Percentiles rank a stretch among this genome's conserved stretches.
These are phyloP conservation scores for Oreonectes daqikongensis DNA, from an alignment of 2,797 vertebrate species.

Conservation along the genomic window DNA sequence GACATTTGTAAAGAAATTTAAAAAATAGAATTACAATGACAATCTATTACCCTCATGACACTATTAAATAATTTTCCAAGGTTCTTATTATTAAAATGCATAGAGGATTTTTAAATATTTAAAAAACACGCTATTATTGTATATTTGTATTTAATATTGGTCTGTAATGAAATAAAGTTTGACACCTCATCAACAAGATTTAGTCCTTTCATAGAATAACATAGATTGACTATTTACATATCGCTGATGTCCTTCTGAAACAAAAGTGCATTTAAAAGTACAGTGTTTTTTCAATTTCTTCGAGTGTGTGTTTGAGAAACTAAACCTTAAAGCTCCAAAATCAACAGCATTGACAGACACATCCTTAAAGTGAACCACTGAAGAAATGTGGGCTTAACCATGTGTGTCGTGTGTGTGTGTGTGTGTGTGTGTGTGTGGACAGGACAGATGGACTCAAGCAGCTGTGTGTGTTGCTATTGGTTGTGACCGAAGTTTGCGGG, in stretches of 20 bases:
- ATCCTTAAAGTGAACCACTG: conserved; percentile 41
- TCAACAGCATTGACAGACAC: conserved; percentile 36
- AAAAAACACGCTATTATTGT: not conserved
- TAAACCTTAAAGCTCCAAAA: conserved; percentile 24
- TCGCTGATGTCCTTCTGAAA: no score
- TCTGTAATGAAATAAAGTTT: not conserved
- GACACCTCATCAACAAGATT: no score
- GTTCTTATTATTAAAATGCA: not conserved
- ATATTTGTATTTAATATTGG: not conserved
- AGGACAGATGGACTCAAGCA: conserved; percentile 81
- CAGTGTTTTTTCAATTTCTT: no score
- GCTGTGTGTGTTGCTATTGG: conserved; percentile 80
- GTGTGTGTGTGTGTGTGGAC: conserved; percentile 54
- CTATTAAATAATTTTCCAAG: not conserved
- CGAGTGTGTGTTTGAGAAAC: conserved; percentile 34
- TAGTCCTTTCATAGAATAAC: no score
- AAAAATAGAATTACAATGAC: no score
- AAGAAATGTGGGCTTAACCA: conserved; percentile 16
- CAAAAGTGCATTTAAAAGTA: no score
- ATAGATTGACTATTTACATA: no score
- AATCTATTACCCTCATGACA: no score
- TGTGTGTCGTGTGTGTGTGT: no score
- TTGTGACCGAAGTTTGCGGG: conserved; percentile 78
- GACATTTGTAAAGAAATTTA: not conserved
- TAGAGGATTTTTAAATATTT: not conserved